phyloP scores from a whole-genome alignment of 2,888 invertebrate species.

The Lycophotia porphyrea region DNA sequence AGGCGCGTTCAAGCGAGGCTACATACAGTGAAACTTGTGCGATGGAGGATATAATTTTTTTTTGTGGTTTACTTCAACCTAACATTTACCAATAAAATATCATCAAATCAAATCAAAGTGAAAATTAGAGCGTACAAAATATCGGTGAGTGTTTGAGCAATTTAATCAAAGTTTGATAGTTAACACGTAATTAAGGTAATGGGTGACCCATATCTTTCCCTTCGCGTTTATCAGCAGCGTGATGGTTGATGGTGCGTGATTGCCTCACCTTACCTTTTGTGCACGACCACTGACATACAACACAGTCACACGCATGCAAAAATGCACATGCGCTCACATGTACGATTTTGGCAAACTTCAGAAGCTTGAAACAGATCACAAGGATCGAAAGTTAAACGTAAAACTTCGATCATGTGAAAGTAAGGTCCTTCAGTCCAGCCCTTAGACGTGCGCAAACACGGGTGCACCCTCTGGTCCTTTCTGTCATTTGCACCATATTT shows the following conservation, averaged over 20 bases:
- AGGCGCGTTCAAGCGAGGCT: background rate
- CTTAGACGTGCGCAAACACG: background rate
- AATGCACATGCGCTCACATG: background rate
- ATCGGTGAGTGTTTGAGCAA: constrained; percentile 4
- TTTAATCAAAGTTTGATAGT: constrained; percentile 35
- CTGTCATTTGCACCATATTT: background rate
- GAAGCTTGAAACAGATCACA: background rate
- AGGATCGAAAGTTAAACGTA: background rate
- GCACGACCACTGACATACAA: background rate
- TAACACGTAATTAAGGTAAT: background rate
- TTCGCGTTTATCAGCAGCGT: constrained; percentile 19
- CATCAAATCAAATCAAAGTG: too few relatives aligned
- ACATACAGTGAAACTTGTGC: background rate
- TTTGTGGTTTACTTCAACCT: background rate
- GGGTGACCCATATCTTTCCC: constrained; percentile 15
- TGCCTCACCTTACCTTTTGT: constrained; percentile 1
- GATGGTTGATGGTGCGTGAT: constrained; percentile 26
- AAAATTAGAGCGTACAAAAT: constrained; percentile 6
- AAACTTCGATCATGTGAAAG: background rate
- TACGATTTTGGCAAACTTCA: background rate
- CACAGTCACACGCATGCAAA: background rate
- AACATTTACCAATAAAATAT: background rate
- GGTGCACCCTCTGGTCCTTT: background rate
- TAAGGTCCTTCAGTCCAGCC: background rate
- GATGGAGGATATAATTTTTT: background rate